Percentiles rank a stretch among this genome's conserved stretches.
Evolutionary conservation across 1,140 invertebrate species (phyloP).

Genomic region (Bombus fervidus): DNA sequence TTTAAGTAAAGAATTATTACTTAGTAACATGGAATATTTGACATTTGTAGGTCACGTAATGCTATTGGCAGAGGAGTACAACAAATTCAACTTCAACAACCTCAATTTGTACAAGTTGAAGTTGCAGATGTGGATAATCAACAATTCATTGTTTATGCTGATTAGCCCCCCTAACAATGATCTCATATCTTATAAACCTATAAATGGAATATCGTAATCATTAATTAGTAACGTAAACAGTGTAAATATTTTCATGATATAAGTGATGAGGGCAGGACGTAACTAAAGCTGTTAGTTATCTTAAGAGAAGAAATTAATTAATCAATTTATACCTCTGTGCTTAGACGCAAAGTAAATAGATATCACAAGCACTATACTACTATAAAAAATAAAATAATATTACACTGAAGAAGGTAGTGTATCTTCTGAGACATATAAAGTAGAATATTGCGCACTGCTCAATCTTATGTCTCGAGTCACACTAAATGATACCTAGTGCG

Average conservation of each 20-base stretch:
- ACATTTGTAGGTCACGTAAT: constrained; percentile 83
- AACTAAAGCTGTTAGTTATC: constrained; percentile 70
- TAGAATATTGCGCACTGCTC: constrained; percentile 77
- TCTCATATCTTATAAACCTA: constrained; percentile 75
- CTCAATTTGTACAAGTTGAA: constrained; percentile 87
- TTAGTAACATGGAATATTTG: constrained; percentile 3
- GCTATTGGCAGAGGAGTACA: constrained; percentile 83
- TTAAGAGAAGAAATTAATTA: constrained; percentile 67
- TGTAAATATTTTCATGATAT: constrained; percentile 82
- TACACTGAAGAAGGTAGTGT: constrained; percentile 57
- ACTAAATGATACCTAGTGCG: constrained; percentile 74
- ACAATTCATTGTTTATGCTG: constrained; percentile 88
- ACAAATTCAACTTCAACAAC: constrained; percentile 84
- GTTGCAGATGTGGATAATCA: constrained; percentile 85
- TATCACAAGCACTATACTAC: constrained; percentile 69
- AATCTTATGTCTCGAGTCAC: constrained; percentile 76
- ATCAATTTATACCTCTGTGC: constrained; percentile 72
- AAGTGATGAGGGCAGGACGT: constrained; percentile 71
- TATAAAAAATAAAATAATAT: constrained; percentile 57
- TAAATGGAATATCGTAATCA: constrained; percentile 79
- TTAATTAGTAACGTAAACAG: constrained; percentile 80
- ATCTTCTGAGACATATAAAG: constrained; percentile 69
- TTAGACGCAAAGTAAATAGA: constrained; percentile 67
- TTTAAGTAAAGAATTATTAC: background rate
- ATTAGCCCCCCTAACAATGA: constrained; percentile 83